A percentile compares a stretch with the other conserved stretches of the same genome.
These are phyloP conservation scores for Loris lydekkerianus DNA, from an alignment of 2,797 vertebrate species.

Conservation along the genomic window DNA sequence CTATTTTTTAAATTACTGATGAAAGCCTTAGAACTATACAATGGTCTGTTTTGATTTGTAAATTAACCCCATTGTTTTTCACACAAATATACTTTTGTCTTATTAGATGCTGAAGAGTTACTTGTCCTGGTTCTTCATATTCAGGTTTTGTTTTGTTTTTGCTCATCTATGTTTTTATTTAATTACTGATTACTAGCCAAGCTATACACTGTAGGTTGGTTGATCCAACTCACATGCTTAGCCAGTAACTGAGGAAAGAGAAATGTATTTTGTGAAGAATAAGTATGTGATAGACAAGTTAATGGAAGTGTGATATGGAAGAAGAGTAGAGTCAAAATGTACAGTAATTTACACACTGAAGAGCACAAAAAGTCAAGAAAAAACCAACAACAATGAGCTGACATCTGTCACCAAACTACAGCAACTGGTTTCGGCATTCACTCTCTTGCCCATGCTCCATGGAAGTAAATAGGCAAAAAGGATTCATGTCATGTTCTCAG, in stretches of 20 bases:
- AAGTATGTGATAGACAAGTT: conserved; percentile 18
- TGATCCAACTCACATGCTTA: conserved; percentile 75
- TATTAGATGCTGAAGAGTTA: neutral
- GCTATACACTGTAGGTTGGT: neutral
- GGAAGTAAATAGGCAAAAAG: conserved; percentile 45
- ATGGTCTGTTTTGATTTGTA: neutral
- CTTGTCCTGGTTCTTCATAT: conserved; percentile 22
- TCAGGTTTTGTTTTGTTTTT: conserved; percentile 31
- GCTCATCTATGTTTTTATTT: neutral
- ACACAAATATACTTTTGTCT: neutral
- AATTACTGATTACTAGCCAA: neutral
- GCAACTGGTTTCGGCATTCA: conserved; percentile 71
- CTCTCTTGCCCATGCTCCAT: conserved; percentile 65
- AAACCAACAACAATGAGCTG: conserved; percentile 69
- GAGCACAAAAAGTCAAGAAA: conserved; percentile 74
- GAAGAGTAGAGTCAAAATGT: conserved; percentile 68
- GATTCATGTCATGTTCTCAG: neutral
- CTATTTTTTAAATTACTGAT: neutral
- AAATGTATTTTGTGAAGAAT: conserved; percentile 71
- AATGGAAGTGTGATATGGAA: conserved; percentile 44
- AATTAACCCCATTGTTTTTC: conserved; percentile 16
- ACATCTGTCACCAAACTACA: conserved; percentile 72
- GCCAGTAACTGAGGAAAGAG: conserved; percentile 69
- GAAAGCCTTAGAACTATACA: neutral
- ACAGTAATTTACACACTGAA: conserved; percentile 76